A percentile compares a stretch with the other conserved stretches of the same genome.
These are phyloP conservation scores for Rafetus swinhoei DNA, from an alignment of 2,113 vertebrate genomes.

Conservation along the genomic window DNA sequence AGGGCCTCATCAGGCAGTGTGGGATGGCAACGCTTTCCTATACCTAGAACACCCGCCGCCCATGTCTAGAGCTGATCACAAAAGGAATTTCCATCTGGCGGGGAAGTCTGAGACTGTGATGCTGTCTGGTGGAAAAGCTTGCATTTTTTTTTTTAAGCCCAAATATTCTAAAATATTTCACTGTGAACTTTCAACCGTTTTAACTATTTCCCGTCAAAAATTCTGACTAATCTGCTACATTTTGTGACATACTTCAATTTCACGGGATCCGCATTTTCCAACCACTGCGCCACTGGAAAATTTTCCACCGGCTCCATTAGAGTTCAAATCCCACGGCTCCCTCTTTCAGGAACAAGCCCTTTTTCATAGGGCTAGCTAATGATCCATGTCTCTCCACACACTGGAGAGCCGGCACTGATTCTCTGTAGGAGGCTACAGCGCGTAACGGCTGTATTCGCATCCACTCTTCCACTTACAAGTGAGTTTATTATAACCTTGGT, in stretches of 20 bases:
- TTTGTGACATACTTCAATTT: not conserved
- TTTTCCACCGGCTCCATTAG: not conserved
- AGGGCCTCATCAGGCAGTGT: too few species aligned
- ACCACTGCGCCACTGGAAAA: not conserved
- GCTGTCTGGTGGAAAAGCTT: not conserved
- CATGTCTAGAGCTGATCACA: constrained; percentile 26
- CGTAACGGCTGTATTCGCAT: not conserved
- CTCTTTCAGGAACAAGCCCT: not conserved
- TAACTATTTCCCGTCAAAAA: not conserved
- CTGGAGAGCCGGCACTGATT: not conserved
- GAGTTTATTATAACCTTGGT: constrained; percentile 32
- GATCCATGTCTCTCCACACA: accelerated
- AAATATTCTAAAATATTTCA: not conserved
- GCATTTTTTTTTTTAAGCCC: not conserved
- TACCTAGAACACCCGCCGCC: too few species aligned
- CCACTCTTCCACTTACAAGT: constrained; percentile 12
- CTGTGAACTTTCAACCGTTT: not conserved
- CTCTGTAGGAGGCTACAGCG: not conserved
- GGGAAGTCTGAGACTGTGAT: not conserved
- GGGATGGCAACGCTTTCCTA: too few species aligned
- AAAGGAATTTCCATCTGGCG: not conserved
- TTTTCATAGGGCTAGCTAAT: not conserved
- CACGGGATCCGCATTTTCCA: not conserved
- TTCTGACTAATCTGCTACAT: not conserved
- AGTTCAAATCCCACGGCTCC: accelerated